Conservation (phyloP, 2,888 invertebrate genomes). For the Opisthograptis luteolata region DNA sequence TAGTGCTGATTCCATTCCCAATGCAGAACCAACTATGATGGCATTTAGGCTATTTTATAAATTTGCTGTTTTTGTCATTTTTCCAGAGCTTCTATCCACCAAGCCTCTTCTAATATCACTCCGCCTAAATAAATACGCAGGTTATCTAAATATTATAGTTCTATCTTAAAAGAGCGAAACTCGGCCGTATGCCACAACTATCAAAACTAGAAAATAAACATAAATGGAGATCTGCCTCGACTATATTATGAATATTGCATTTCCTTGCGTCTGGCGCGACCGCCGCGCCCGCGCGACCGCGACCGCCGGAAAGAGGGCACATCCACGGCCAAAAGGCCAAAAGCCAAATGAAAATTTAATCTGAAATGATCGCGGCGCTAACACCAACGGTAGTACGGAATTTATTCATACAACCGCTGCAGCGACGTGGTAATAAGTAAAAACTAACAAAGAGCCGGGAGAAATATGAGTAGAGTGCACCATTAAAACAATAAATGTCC, state of each 20-base stretch:
- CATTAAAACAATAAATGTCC: constrained; percentile 70
- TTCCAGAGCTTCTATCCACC: too few species aligned
- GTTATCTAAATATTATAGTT: constrained; percentile 4
- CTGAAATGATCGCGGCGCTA: constrained; percentile 60
- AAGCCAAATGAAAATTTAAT: constrained; percentile 69
- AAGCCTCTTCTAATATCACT: neutral
- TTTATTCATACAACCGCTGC: constrained; percentile 68
- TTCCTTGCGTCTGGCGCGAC: constrained; percentile 43
- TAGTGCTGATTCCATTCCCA: too few species aligned
- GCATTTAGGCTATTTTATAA: too few species aligned
- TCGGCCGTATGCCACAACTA: constrained; percentile 5
- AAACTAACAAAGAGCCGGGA: constrained; percentile 64
- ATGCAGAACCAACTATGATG: too few species aligned
- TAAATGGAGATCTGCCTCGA: constrained; percentile 45
- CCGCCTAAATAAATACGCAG: neutral
- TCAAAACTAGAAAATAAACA: constrained; percentile 38
- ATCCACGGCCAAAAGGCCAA: constrained; percentile 57
- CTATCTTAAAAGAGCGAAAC: constrained; percentile 5
- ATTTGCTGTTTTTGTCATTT: too few species aligned
- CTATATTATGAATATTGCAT: constrained; percentile 65
- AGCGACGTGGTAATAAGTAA: constrained; percentile 64
- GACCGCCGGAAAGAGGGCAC: constrained; percentile 36
- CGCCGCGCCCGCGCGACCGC: neutral
- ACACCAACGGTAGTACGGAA: constrained; percentile 46
- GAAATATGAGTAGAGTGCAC: constrained; percentile 66